phyloP scores from a whole-genome alignment of 2,113 vertebrate genomes.

The Benitochromis conjunctus region DNA sequence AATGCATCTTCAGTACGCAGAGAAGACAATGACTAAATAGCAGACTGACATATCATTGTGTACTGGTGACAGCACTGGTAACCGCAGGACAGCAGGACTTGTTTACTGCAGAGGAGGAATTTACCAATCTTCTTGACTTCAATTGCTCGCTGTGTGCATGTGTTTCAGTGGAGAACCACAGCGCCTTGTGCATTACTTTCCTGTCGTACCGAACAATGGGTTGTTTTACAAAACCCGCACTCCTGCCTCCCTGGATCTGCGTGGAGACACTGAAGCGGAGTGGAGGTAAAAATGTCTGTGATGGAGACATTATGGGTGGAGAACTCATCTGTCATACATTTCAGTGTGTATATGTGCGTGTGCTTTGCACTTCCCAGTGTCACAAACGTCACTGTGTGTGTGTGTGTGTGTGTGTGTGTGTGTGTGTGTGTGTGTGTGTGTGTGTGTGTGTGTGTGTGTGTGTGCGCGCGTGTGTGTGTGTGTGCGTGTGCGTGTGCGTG shows the following conservation, averaged over 20 bases:
- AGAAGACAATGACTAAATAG: constrained; percentile 10
- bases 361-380: not conserved
- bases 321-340: constrained; percentile 38
- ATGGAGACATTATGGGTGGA: constrained; percentile 6
- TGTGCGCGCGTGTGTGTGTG: not conserved
- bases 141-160: constrained; percentile 6
- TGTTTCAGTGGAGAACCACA: constrained; percentile 13
- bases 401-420: not conserved
- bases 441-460: not conserved
- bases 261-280: constrained; percentile 1
- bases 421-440: too few relatives aligned
- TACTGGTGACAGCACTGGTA: constrained; percentile 25
- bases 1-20: not conserved
- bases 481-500: not conserved
- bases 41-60: constrained; percentile 3
- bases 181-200: constrained; percentile 13
- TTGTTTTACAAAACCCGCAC: constrained; percentile 36
- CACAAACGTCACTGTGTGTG: not conserved
- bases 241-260: not conserved
- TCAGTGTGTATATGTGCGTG: not conserved
- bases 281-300: constrained; percentile 1
- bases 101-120: constrained; percentile 44
- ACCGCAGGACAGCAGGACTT: constrained; percentile 30
- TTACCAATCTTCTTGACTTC: constrained; percentile 33
- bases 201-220: constrained; percentile 49